phyloP scores from a whole-genome alignment of 2,797 vertebrate species.

The Darevskia mixta region DNA sequence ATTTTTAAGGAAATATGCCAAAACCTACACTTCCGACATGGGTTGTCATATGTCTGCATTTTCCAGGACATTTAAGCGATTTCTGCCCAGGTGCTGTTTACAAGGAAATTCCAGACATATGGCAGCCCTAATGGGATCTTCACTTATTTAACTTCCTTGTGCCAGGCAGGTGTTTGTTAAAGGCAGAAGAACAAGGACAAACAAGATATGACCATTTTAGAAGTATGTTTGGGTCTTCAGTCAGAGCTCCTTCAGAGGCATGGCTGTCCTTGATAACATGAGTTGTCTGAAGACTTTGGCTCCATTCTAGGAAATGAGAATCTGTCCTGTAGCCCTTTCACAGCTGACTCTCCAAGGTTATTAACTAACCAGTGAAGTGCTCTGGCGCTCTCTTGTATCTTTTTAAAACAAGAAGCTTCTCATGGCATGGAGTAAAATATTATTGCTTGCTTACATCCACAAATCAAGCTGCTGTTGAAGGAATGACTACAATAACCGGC shows the following conservation, averaged over 20 bases:
- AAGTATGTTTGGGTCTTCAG: not conserved
- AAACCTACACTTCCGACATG: no score
- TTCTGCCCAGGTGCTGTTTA: no score
- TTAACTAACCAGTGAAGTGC: not conserved
- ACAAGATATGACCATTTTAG: not conserved
- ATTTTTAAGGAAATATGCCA: no score
- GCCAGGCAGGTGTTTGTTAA: not conserved
- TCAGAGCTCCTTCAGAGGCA: not conserved
- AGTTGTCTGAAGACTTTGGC: not conserved
- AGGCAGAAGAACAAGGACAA: not conserved
- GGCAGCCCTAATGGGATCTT: not conserved
- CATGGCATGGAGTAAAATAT: not conserved
- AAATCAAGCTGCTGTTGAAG: not conserved
- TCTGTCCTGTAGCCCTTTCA: not conserved
- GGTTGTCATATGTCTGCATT: no score
- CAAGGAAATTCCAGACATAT: no score
- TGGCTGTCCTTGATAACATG: not conserved
- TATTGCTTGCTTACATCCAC: not conserved
- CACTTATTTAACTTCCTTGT: not conserved
- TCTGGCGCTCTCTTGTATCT: not conserved
- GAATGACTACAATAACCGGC: not conserved
- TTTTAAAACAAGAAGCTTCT: not conserved
- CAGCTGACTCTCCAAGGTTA: not conserved
- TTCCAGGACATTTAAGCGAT: no score
- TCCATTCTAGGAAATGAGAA: not conserved